Base-by-base conservation (phyloP, 2,797 vertebrate genomes). In the Micrastur ruficollis region DNA sequence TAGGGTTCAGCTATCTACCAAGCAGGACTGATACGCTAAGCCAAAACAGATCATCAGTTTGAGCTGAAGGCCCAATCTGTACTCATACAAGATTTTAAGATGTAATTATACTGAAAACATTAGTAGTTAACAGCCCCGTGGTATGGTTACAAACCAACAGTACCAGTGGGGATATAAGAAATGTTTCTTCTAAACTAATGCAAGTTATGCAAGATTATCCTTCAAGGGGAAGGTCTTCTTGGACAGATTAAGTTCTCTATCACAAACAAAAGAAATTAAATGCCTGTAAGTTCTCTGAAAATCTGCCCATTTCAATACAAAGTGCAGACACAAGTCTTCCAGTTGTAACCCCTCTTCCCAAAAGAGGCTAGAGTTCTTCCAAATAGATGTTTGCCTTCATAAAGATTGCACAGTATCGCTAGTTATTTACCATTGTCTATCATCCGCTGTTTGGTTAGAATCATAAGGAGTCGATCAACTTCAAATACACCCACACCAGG, bases 401-500 rank as follows among this genome's bases (percentile, higher is more conserved):
- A 21, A 22, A 52, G 42, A 1, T 1, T 4, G 59, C 29, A 47
- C 12, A 32, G 50, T 14, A 36, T 6, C 2, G 0, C 9, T 2
- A 42, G 63, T 2, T 9, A 4, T 40, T 98, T 97, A 99, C 99
- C 99, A 0, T 99, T 99, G 97, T 99, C 99, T 27, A 99, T 99
- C 99, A 99, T 99, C 50, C 99, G 98, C 95, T 99, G 99, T 66
- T 99, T 99, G 97, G 99, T 99, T 29, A 99, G 98, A 87, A 99
- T 99, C 99, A 99, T 99, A 29, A 99, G 99, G 6, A 99, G 98
- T 4, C 99, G 99, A 97, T 99, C 99, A n/a, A 99, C 99, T 92
- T 99, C 99, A 22, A 99, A 99, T 68, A 99, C 99, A 0, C 99
- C 99, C 34, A 99, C 99, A 2, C 99, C 99, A 0, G 99, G 99